Evolutionary conservation across 2,797 vertebrate genomes (phyloP).

Genomic region (Oreortyx pictus): DNA sequence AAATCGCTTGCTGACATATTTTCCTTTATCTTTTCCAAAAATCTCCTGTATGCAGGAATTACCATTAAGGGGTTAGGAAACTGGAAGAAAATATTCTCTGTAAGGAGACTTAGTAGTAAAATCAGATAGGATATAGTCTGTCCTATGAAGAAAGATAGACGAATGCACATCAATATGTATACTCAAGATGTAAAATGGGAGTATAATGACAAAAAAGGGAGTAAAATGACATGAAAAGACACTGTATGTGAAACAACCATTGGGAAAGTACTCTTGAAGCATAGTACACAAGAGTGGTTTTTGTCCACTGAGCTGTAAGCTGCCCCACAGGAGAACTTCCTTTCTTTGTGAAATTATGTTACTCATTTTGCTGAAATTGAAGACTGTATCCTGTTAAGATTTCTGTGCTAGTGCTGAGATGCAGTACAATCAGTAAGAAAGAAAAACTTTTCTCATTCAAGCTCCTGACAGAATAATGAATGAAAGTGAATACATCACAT

Average conservation of each 20-base stretch:
- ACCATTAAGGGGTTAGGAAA: not conserved
- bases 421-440: not conserved
- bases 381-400: not conserved
- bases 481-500: not conserved
- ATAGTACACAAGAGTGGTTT: not conserved
- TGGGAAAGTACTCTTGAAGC: fast-evolving
- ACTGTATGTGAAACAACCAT: not conserved
- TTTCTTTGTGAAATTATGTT: not conserved
- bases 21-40: not conserved
- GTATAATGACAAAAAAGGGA: not conserved
- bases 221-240: not conserved
- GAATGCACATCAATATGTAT: not conserved
- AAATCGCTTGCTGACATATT: not conserved
- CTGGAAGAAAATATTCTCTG: constrained; percentile 2
- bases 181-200: not conserved
- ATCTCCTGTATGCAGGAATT: not conserved
- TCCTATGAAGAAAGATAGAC: not conserved
- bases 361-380: not conserved
- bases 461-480: not conserved
- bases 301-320: not conserved
- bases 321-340: not conserved
- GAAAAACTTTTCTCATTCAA: not conserved
- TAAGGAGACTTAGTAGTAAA: not conserved
- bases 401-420: not conserved
- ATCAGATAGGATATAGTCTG: not conserved